Percentiles rank a stretch among this genome's conserved stretches.
Conservation (phyloP, 2,113 vertebrate species). For the Dendrocopos noguchii region DNA sequence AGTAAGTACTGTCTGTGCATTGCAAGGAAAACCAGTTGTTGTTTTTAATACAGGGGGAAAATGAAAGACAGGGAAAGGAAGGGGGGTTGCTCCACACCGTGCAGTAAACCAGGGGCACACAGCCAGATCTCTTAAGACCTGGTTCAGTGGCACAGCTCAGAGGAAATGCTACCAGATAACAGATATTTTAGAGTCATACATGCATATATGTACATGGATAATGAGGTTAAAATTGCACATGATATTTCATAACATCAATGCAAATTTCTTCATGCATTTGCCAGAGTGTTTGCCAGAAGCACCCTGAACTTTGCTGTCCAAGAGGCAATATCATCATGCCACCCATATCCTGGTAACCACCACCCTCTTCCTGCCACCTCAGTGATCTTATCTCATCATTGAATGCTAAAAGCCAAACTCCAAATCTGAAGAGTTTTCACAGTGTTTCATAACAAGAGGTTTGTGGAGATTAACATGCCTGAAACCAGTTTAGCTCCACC, state of each 20-base stretch:
- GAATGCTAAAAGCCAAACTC: not conserved
- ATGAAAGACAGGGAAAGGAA: not conserved
- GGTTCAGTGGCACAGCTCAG: not conserved
- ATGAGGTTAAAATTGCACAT: not conserved
- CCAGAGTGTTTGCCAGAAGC: not conserved
- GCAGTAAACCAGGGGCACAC: not conserved
- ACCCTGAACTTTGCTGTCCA: not conserved
- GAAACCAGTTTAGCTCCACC: not conserved
- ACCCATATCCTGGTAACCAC: not conserved
- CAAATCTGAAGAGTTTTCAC: not conserved
- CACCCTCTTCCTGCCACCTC: not conserved
- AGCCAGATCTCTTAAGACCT: not conserved
- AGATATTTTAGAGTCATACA: not conserved
- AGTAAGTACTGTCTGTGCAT: not conserved
- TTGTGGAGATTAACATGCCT: not conserved
- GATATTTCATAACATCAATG: not conserved
- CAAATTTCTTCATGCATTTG: not conserved
- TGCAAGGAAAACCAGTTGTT: too few species aligned
- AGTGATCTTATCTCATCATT: not conserved
- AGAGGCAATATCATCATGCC: not conserved
- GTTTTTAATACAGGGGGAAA: not conserved
- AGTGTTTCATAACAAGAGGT: not conserved
- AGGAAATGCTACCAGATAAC: not conserved
- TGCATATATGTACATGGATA: not conserved
- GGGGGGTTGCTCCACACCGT: not conserved